These are phyloP conservation scores for Sesia apiformis DNA, from an alignment of 2,888 invertebrate species.

Conservation along the genomic window DNA sequence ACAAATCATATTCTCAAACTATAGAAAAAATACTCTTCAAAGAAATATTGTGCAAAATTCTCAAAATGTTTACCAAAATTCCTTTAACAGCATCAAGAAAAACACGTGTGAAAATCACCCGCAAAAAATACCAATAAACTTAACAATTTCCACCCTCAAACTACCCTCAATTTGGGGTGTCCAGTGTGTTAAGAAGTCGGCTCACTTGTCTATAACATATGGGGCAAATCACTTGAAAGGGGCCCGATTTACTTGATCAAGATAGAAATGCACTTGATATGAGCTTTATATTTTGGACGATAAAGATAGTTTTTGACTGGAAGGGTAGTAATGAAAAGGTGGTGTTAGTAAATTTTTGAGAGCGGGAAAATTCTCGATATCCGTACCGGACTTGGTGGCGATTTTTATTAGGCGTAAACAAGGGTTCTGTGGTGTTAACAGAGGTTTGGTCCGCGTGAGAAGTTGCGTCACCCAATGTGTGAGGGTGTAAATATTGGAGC, in stretches of 20 bases:
- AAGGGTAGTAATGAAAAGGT: slow-evolving; percentile 6
- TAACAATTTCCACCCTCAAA: slow-evolving; percentile 49
- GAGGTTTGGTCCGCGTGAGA: slow-evolving; percentile 44
- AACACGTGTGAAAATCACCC: slow-evolving; percentile 51
- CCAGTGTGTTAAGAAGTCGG: slow-evolving; percentile 60
- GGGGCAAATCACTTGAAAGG: slow-evolving; percentile 53
- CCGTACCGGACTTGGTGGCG: slow-evolving; percentile 58
- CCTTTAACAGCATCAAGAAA: slow-evolving; percentile 12
- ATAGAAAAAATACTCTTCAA: too few relatives aligned
- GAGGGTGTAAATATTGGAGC: slow-evolving; percentile 21
- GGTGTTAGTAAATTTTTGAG: slow-evolving; percentile 41
- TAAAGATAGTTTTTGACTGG: not conserved
- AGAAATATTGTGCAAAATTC: too few relatives aligned
- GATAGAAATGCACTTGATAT: not conserved
- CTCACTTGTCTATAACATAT: slow-evolving; percentile 66
- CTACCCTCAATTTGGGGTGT: slow-evolving; percentile 64
- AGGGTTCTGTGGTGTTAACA: slow-evolving; percentile 45
- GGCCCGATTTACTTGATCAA: slow-evolving; percentile 19
- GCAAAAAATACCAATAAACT: slow-evolving; percentile 66
- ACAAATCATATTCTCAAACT: too few relatives aligned
- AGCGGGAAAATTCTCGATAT: slow-evolving; percentile 62
- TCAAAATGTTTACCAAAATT: too few relatives aligned
- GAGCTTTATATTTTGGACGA: slow-evolving; percentile 11
- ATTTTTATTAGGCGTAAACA: slow-evolving; percentile 67
- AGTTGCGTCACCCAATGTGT: slow-evolving; percentile 50